A percentile compares a stretch with the other conserved stretches of the same genome.
Conservation (phyloP, 1,140 invertebrate species). For the Riptortus pedestris region DNA sequence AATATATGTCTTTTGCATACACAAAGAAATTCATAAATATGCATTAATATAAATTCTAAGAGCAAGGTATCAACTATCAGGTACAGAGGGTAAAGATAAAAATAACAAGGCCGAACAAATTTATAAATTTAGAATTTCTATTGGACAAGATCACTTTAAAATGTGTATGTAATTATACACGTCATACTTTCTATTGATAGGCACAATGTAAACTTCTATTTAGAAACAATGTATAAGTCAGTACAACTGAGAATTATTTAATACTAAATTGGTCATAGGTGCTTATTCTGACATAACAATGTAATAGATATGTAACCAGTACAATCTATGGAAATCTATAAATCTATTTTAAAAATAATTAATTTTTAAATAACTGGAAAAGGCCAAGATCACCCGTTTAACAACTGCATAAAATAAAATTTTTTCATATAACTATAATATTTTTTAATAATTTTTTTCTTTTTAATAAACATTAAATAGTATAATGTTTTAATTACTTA, state of each 20-base stretch:
- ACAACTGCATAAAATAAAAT: slow-evolving; percentile 1
- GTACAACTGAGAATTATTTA: background rate
- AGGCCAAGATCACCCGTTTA: slow-evolving; percentile 20
- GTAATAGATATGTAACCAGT: slow-evolving; percentile 25
- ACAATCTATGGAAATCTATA: slow-evolving; percentile 21
- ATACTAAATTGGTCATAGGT: slow-evolving; percentile 5
- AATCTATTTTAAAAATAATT: slow-evolving; percentile 15
- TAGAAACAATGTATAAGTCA: background rate
- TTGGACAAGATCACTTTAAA: background rate
- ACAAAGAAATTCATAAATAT: background rate
- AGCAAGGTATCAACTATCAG: background rate
- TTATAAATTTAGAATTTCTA: background rate
- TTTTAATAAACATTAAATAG: background rate
- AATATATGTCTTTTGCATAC: background rate
- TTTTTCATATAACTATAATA: background rate
- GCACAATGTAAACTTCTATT: background rate
- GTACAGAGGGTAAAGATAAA: background rate
- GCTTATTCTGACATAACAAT: background rate
- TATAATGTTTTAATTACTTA: background rate
- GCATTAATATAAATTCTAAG: background rate
- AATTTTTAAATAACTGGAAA: slow-evolving; percentile 7
- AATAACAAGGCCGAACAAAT: background rate
- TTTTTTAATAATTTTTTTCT: background rate
- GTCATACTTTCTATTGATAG: background rate
- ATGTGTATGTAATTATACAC: background rate